Base-by-base conservation (phyloP, 2,888 invertebrate species). In the Ormyrus thymus region DNA sequence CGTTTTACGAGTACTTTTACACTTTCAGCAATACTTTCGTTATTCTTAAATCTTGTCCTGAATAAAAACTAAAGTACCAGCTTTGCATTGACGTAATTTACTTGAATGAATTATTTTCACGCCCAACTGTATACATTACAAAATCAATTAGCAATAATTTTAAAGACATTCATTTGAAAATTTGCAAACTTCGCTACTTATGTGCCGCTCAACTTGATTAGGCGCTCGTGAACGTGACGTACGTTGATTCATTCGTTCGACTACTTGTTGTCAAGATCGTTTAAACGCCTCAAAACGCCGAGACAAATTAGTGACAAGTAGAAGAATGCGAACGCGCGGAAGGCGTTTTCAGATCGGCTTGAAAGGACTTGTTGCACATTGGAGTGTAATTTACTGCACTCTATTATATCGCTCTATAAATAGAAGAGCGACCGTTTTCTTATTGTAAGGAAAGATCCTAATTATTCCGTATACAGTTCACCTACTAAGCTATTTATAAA, bases 251-350 rank as follows among this genome's bases (percentile, higher is more conserved):
- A 71, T 77, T 71, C 65, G 51, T 45, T 58, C 51, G 45, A 55
- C 7, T 48, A 15, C 10, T 69, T 11, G 29, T 71, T 43, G 50
- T 65, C 56, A 51, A 55, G 51, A 61, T 0, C 62, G 45, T 53
- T 50, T 48, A 13, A 66, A 53, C 59, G n/a, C 58, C 13, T 51
- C 43, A 15, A 48, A 64, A 61, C 48, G 46, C 43, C 45, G 43
- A 53, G 77, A 72, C 71, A 66, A 72, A 77, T 77, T 77, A 58
- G 46, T 61, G 66, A 66, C 71, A 77, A 59, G 71, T 53, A 51
- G 65, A 56, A 29, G 48, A 65, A 59, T 53, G 71, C 10, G 46
- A 53, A n/a, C 50, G 48, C 53, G 29, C 13, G 13, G 58, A 48
- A 8, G 29, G 65, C 43, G 64, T 72, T 70, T 64, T 65, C 15